Evolutionary conservation across 1,140 invertebrate genomes (phyloP), one percentile per base, ranked within the genome.

Genomic region (Habropoda laboriosa): DNA sequence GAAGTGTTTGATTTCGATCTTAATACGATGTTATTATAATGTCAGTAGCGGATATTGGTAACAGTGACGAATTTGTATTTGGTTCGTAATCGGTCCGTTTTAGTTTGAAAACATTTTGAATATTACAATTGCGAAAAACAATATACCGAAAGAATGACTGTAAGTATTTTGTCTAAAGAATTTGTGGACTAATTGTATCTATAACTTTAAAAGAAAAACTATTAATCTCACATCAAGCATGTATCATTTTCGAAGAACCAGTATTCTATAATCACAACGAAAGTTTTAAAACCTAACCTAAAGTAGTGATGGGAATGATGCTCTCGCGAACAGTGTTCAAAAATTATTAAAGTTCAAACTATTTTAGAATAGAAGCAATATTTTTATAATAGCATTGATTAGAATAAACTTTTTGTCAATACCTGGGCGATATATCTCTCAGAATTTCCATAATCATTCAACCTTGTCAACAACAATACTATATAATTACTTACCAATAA

Each of bases 91-190:
- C 38, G 2, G 10, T 24, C 16, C 21, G 35, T 32, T 66, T 12
- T 21, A n/a, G 2, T 47, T n/a, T 27, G 12, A 47, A n/a, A 21
- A n/a, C n/a, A n/a, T n/a, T 32, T 0, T 30, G 47, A 45, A 13
- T 45, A 45, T 16, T 30, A 24, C 18, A 64, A 64, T 21, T 64
- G 24, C 58, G 58, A 16, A 38, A 32, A 24, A 24, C 58, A 12
- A 61, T 24, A 40, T 61, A 24, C 38, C 40, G 35, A n/a, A 24
- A 61, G 13, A 24, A 61, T 0, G 30, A 16, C n/a, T 61, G 58
- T 61, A 61, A 61, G 58, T 61, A 61, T 61, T 61, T 61, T 61
- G 58, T 61, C n/a, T 24, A 61, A 40, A 16, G 35, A 61, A 40
- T 61, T 61, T 61, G 58, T 3, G 35, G 38, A 61, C n/a, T 24